phyloP scores from a whole-genome alignment of 23 tunicate species.

The Phallusia fumigata region DNA sequence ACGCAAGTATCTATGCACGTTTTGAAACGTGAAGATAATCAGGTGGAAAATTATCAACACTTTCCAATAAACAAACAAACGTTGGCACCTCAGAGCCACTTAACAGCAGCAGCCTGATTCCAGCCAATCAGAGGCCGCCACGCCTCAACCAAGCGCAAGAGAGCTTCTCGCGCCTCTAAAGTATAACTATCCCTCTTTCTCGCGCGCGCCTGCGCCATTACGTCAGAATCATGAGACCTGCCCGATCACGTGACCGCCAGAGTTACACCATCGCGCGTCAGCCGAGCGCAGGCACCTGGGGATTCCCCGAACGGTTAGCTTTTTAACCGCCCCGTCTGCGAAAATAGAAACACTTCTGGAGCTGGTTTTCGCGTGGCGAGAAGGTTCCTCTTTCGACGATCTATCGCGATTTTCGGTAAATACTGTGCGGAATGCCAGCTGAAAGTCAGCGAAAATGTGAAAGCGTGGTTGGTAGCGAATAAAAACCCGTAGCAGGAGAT shows the following conservation, averaged over 20 bases:
- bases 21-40: too few species aligned
- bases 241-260: not conserved
- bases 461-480: not conserved
- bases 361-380: too few species aligned
- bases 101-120: too few species aligned
- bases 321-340: too few species aligned
- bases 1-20: too few species aligned
- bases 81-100: too few species aligned
- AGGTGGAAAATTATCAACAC: too few species aligned
- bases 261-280: constrained; percentile 6
- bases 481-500: not conserved
- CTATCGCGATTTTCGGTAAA: not conserved
- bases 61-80: too few species aligned
- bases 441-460: not conserved
- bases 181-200: not conserved
- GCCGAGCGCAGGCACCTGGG: not conserved
- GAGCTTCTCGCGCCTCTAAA: not conserved
- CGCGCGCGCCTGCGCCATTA: not conserved
- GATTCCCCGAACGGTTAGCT: not conserved
- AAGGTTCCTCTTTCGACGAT: not conserved
- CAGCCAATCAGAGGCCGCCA: not conserved
- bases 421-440: not conserved
- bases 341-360: too few species aligned
- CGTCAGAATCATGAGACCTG: constrained; percentile 13
- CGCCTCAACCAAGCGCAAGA: not conserved